phyloP scores from a whole-genome alignment of 1,140 invertebrate genomes.

The Penaeus vannamei region DNA sequence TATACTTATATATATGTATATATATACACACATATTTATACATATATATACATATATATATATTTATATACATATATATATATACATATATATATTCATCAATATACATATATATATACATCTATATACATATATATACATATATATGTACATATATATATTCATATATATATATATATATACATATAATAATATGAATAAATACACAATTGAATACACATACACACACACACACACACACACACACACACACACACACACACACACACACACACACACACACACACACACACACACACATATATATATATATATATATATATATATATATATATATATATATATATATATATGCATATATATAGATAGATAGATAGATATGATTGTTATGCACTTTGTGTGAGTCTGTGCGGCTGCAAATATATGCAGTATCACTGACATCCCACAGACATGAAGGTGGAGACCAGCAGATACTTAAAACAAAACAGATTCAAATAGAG shows the following conservation, averaged over 20 bases:
- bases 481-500: no score
- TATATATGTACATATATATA: conserved; percentile 26
- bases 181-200: conserved; percentile 22
- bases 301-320: conserved; percentile 3
- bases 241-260: neutral
- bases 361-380: neutral
- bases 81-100: neutral
- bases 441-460: no score
- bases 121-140: conserved; percentile 16
- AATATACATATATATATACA: neutral
- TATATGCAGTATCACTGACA: no score
- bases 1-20: neutral
- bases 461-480: no score
- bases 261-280: no score
- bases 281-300: no score
- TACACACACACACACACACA: conserved; percentile 13
- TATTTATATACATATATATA: conserved; percentile 22
- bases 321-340: conserved; percentile 19
- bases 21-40: conserved; percentile 29
- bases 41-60: conserved; percentile 25
- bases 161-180: conserved; percentile 9
- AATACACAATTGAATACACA: neutral
- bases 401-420: no score
- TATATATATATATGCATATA: conserved; percentile 36
- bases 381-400: neutral